Evolutionary conservation across 2,888 invertebrate genomes (phyloP), one percentile per base, ranked within the genome.

Genomic region (Lasiommata megera): DNA sequence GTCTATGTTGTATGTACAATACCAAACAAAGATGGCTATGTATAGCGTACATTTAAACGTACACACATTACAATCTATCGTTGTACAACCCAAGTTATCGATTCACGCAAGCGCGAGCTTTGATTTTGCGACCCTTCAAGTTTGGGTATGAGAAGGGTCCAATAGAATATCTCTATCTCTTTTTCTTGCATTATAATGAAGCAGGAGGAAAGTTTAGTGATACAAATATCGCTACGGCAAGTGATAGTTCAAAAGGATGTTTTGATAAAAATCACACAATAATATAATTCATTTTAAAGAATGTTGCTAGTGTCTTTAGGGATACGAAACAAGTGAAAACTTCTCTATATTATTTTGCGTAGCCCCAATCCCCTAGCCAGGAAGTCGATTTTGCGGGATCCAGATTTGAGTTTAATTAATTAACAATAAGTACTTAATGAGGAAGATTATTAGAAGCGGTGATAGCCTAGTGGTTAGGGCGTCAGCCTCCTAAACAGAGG

Each of bases 71-170:
- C 36, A 54, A 54, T n/a, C 48, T 63, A 58, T 38, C 63, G 41
- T 70, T 65, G 68, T 82, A 68, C 54, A 47, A 68, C 73, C 67
- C 46, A 65, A 47, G 67, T 74, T 88, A 89, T 89, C 79, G 89
- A 89, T 89, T 84, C 73, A 76, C 89, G 89, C 85, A 85, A 69
- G 89, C 89, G 89, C 83, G 74, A 66, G 70, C 72, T 70, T 67
- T 60, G 66, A 73, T 73, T 77, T 80, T 17, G 63, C 63, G 52
- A 62, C 63, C 65, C 65, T 63, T 58, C 36, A 37, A 40, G 67
- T 65, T 72, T 67, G 80, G 82, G 77, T 67, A 61, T 38, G 58
- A 66, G 67, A 63, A 54, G 60, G 66, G 62, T 61, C 37, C 47
- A 17, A 54, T 37, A 36, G 11, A 51, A 34, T 64, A 59, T 56